Conservation (phyloP, 2,888 invertebrate species). For the Petrolisthes cinctipes region DNA sequence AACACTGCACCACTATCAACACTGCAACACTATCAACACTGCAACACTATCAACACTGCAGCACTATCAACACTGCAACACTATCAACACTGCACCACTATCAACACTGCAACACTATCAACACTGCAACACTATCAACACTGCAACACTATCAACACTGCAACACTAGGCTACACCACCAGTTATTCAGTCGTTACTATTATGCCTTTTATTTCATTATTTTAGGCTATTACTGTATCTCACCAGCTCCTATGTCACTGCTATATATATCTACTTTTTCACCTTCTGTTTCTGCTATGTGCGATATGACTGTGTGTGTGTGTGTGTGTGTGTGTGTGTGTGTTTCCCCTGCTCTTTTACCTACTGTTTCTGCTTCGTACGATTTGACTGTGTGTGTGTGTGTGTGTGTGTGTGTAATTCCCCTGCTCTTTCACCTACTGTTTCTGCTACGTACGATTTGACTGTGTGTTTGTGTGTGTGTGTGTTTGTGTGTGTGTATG, state of each 20-base stretch:
- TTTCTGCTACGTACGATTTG: too few species aligned
- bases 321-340: conserved; percentile 26
- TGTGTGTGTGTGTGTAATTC: conserved; percentile 26
- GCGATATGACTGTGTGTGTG: neutral
- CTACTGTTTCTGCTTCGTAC: too few species aligned
- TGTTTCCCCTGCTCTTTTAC: neutral
- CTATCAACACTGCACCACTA: too few species aligned
- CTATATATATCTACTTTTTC: neutral
- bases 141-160: too few species aligned
- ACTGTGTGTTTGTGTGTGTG: conserved; percentile 16
- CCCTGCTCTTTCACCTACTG: too few species aligned
- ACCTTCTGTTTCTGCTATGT: too few species aligned
- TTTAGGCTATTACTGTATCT: neutral
- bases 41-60: too few species aligned
- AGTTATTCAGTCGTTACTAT: neutral
- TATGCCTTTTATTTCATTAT: neutral
- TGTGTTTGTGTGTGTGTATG: conserved; percentile 18
- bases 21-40: too few species aligned
- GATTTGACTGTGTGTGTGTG: neutral
- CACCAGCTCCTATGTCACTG: neutral
- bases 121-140: too few species aligned
- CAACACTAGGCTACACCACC: neutral
- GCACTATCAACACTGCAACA: too few species aligned
- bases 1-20: neutral
- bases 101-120: too few species aligned